Conservation (phyloP, 2,888 invertebrate species). For the Sialis lutaria region DNA sequence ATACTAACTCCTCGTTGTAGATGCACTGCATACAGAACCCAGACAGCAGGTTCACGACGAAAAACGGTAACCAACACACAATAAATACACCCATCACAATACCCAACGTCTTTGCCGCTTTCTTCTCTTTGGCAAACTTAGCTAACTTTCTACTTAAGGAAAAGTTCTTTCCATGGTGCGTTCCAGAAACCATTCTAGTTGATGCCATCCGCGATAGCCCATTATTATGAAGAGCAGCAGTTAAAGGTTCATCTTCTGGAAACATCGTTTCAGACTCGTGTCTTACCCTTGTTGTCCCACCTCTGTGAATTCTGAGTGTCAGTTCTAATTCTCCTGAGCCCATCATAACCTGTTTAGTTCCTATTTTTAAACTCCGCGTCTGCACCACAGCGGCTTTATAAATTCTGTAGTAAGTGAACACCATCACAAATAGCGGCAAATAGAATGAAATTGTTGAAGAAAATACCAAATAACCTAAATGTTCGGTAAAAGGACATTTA, state of each 20-base stretch:
- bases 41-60: slow-evolving; percentile 81
- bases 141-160: slow-evolving; percentile 83
- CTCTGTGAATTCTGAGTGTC: slow-evolving; percentile 84
- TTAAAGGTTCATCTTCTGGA: slow-evolving; percentile 57
- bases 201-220: slow-evolving; percentile 53
- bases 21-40: slow-evolving; percentile 81
- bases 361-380: slow-evolving; percentile 75
- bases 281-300: slow-evolving; percentile 52
- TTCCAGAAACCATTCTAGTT: slow-evolving; percentile 41
- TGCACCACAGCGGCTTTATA: slow-evolving; percentile 88
- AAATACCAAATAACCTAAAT: slow-evolving; percentile 89
- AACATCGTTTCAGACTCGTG: slow-evolving; percentile 9
- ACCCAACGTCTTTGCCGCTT: slow-evolving; percentile 92
- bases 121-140: slow-evolving; percentile 93
- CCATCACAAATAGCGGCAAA: slow-evolving; percentile 90
- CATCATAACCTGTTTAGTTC: slow-evolving; percentile 77
- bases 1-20: slow-evolving; percentile 72
- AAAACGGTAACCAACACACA: slow-evolving; percentile 94
- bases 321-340: slow-evolving; percentile 73
- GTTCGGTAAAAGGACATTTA: slow-evolving; percentile 92
- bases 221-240: slow-evolving; percentile 61
- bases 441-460: slow-evolving; percentile 97
- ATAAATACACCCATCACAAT: slow-evolving; percentile 96
- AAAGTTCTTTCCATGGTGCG: slow-evolving; percentile 59
- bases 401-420: slow-evolving; percentile 93